Evolutionary conservation across 2,113 vertebrate species (phyloP).

Genomic region (Leptocoma aspasia): DNA sequence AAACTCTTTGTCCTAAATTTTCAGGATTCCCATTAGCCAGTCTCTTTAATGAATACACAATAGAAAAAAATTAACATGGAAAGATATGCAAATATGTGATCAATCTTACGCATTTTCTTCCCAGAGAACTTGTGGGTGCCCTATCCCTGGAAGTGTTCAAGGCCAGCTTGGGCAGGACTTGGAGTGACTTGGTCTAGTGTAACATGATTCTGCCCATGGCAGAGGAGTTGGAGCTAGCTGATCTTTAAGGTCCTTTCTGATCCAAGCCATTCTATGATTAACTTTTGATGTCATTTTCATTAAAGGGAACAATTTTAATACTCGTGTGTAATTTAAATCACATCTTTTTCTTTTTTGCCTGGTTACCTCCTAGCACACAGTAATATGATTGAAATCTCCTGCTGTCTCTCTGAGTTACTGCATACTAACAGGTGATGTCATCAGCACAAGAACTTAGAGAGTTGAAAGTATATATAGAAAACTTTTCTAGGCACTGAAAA

Average conservation of each 20-base stretch:
- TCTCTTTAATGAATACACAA: neutral
- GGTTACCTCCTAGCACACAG: neutral
- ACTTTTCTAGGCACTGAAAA: neutral
- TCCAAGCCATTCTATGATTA: neutral
- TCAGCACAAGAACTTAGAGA: neutral
- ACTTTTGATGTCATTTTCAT: neutral
- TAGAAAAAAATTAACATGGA: neutral
- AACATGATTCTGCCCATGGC: neutral
- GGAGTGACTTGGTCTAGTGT: neutral
- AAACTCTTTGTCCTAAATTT: neutral
- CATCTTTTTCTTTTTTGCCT: neutral
- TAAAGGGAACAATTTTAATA: neutral
- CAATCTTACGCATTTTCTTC: neutral
- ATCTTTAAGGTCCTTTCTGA: neutral
- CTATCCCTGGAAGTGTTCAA: neutral
- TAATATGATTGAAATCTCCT: neutral
- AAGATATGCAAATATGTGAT: neutral
- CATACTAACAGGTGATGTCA: neutral
- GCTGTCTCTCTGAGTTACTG: neutral
- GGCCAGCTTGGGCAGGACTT: neutral
- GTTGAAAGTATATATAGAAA: neutral
- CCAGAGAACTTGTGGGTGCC: neutral
- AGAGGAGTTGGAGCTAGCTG: neutral
- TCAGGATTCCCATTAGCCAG: neutral
- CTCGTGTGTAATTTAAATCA: neutral